phyloP scores from a whole-genome alignment of 2,113 vertebrate species.

The Pterocles burchelli region DNA sequence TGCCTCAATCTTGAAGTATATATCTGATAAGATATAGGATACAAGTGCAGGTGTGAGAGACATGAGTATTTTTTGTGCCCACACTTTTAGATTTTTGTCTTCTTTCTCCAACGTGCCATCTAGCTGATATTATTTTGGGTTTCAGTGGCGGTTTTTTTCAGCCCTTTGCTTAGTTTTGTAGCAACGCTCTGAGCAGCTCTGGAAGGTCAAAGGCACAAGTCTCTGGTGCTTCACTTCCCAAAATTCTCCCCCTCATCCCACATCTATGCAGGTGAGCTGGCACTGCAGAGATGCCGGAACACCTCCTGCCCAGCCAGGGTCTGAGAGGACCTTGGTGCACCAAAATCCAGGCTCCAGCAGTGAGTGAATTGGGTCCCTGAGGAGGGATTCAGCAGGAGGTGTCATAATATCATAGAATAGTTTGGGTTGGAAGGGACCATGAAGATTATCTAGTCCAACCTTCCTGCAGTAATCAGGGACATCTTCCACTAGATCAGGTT shows the following conservation, averaged over 20 bases:
- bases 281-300: not conserved
- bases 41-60: not conserved
- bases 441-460: too few relatives aligned
- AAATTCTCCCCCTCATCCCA: not conserved
- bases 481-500: too few relatives aligned
- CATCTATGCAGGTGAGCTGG: fast-evolving
- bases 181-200: not conserved
- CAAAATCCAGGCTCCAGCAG: not conserved
- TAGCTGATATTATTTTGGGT: not conserved
- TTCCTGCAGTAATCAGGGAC: too few relatives aligned
- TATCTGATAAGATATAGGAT: not conserved
- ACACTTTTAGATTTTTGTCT: not conserved
- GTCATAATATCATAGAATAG: too few relatives aligned
- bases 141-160: not conserved
- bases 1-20: not conserved
- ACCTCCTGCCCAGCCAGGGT: not conserved
- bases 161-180: not conserved
- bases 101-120: fast-evolving
- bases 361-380: not conserved
- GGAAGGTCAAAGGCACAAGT: not conserved
- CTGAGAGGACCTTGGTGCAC: not conserved
- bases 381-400: not conserved
- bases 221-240: not conserved
- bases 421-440: too few relatives aligned
- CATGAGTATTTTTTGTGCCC: fast-evolving